phyloP scores from a whole-genome alignment of 2,888 invertebrate genomes.

The Melanargia galathea region DNA sequence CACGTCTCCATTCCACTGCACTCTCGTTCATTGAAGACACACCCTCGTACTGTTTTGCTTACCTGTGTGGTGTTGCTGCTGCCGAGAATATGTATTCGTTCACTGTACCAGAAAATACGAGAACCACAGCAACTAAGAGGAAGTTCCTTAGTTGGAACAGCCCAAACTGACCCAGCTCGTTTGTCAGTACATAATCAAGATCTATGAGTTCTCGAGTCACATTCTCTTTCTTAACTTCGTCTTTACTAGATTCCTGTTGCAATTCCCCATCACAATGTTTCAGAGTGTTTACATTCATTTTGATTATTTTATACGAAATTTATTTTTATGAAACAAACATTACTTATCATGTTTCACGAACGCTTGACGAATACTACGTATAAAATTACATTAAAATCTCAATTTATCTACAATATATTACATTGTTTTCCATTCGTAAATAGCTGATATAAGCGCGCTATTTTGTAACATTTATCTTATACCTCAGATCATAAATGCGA shows the following conservation, averaged over 20 bases:
- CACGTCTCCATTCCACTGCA: too few species aligned
- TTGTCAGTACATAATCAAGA: background rate
- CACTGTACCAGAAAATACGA: constrained; percentile 83
- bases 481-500: too few species aligned
- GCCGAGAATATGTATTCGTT: constrained; percentile 69
- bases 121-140: background rate
- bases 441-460: too few species aligned
- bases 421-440: too few species aligned
- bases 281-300: background rate
- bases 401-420: background rate
- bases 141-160: constrained; percentile 2
- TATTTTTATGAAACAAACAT: background rate
- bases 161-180: constrained; percentile 8
- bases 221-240: background rate
- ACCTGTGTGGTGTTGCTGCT: constrained; percentile 19
- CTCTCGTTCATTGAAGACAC: too few species aligned
- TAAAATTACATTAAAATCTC: background rate
- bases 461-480: too few species aligned
- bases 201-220: background rate
- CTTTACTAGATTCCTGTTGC: background rate
- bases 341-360: background rate
- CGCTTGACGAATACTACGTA: constrained; percentile 41
- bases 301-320: background rate
- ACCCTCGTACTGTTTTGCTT: background rate
- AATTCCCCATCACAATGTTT: background rate